Conservation (phyloP, 2,113 vertebrate species). For the Riparia riparia region DNA sequence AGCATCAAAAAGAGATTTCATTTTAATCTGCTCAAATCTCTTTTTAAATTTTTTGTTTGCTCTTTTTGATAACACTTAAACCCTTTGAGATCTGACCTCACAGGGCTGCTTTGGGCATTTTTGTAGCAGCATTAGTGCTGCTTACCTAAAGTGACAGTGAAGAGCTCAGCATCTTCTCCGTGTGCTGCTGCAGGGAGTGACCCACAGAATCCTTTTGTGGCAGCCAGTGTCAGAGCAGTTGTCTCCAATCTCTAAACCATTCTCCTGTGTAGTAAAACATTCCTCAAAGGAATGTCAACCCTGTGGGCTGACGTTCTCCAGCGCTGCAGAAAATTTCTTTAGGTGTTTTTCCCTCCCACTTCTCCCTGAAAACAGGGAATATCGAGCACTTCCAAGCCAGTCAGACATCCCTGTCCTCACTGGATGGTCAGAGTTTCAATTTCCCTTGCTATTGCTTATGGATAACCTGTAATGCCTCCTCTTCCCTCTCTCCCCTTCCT, state of each 20-base stretch:
- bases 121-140: not conserved
- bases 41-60: not conserved
- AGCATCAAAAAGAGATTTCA: not conserved
- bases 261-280: not conserved
- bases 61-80: not conserved
- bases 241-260: not conserved
- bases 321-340: not conserved
- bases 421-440: not conserved
- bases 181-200: not conserved
- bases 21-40: slow-evolving; percentile 35
- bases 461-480: not conserved
- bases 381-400: not conserved
- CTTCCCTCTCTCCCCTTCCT: not conserved
- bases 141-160: not conserved
- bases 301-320: not conserved
- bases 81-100: not conserved
- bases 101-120: not conserved
- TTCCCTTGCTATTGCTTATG: fast-evolving
- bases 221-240: not conserved
- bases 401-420: fast-evolving
- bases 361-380: not conserved
- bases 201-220: not conserved
- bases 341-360: not conserved
- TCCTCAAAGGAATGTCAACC: not conserved
- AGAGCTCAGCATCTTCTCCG: not conserved